Evolutionary conservation across 2,888 invertebrate species (phyloP), one percentile per base, ranked within the genome.

Genomic region (Tortrix viridana): DNA sequence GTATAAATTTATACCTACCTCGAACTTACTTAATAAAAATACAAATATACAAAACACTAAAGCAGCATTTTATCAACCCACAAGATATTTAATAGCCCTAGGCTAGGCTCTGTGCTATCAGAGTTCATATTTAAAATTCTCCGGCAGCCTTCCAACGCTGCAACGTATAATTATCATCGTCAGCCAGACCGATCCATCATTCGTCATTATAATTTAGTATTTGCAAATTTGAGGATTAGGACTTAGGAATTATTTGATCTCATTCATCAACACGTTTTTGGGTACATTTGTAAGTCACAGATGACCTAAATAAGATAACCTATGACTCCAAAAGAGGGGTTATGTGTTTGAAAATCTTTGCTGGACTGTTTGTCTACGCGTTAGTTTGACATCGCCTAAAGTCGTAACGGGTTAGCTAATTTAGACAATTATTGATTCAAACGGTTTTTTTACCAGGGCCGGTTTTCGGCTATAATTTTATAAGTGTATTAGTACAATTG

Each of bases 51-150:
- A 26, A 1, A 9, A 9, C 9, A 26, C 26, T 7, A 23, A 57
- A 67, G 79, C 77, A 75, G 52, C 79, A 80, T 83, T 76, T 83
- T 84, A 83, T 68, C 16, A 23, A 4, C 62, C 18, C 62, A 18
- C 18, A 55, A 62, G 67, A 69, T 65, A 67, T 67, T 61, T 14
- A 19, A 56, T 65, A 56, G 32, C 60, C 56, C 18, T 56, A 55
- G 65, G 56, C 53, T 47, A 52, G 46, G 44, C 49, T 54, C 52
- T 41, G 44, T 38, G 26, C 46, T 32, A 58, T 63, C 57, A 41
- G 32, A 48, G 44, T 58, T 48, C 53, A 63, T 58, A 53, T 63
- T 63, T 58, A 38, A 20, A 22, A 63, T 63, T 53, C 63, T 44
- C 48, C 56, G 23, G n/a, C 55, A 54, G 37, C 53, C 48, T 32